A percentile compares a stretch with the other conserved stretches of the same genome.
phyloP scores from a whole-genome alignment of 2,888 invertebrate genomes.

The Lithophane ornitopus region DNA sequence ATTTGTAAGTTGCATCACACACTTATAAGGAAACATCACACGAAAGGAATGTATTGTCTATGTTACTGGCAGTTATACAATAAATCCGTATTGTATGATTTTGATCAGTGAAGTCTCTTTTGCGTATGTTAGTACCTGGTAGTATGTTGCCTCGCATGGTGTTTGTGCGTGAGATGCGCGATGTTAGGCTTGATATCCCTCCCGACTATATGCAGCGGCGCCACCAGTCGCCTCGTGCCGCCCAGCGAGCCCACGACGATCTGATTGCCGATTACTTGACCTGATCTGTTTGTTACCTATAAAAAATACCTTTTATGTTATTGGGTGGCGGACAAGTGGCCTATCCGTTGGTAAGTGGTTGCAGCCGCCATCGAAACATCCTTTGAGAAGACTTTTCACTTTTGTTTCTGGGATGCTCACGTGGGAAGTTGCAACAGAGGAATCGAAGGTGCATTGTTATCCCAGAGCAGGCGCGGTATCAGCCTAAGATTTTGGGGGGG shows the following conservation, averaged over 20 bases:
- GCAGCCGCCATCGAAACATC: too few species aligned
- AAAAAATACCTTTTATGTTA: neutral
- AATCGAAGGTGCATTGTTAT: neutral
- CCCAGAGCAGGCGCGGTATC: too few species aligned
- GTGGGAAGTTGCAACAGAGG: too few species aligned
- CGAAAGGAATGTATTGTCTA: too few species aligned
- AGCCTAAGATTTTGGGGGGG: too few species aligned
- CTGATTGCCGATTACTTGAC: slow-evolving; percentile 90
- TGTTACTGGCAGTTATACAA: too few species aligned
- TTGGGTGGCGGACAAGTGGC: neutral
- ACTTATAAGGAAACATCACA: too few species aligned
- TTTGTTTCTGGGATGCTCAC: too few species aligned
- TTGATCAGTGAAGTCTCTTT: too few species aligned
- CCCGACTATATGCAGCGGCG: slow-evolving; percentile 84
- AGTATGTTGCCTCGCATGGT: slow-evolving; percentile 73
- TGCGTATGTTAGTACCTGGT: slow-evolving; percentile 40
- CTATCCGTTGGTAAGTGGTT: neutral
- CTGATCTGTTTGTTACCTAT: slow-evolving; percentile 89
- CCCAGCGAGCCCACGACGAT: slow-evolving; percentile 85
- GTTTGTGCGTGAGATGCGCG: slow-evolving; percentile 75
- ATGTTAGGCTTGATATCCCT: slow-evolving; percentile 80
- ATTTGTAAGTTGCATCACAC: too few species aligned
- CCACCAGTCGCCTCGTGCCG: slow-evolving; percentile 74
- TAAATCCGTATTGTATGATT: too few species aligned
- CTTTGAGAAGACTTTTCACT: neutral